phyloP scores from a whole-genome alignment of 1,140 invertebrate species.

The Hypsibius dujardini region DNA sequence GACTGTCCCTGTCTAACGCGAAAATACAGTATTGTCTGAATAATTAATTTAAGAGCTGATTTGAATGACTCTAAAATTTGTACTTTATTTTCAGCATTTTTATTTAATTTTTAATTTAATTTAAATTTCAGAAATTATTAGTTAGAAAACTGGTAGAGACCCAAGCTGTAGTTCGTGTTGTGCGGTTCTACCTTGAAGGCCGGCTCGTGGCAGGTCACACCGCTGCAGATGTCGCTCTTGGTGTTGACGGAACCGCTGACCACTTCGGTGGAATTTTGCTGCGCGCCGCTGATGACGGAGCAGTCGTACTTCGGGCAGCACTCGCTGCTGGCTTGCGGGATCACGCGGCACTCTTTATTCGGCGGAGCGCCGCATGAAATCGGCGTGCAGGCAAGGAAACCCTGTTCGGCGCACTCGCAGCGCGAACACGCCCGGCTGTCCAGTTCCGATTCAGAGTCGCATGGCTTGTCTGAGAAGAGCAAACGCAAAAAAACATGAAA shows the following conservation, averaged over 20 bases:
- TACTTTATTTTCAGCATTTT: too few relatives aligned
- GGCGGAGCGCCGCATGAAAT: background rate
- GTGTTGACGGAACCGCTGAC: background rate
- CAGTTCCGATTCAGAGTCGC: background rate
- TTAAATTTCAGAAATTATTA: too few relatives aligned
- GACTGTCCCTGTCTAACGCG: too few relatives aligned
- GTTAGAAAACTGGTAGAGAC: too few relatives aligned
- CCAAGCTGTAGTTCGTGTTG: too few relatives aligned
- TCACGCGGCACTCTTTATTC: background rate
- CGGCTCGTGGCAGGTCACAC: slow-evolving; percentile 6
- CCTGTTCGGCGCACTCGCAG: slow-evolving; percentile 15
- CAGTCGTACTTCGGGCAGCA: slow-evolving; percentile 16
- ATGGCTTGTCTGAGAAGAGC: slow-evolving; percentile 1
- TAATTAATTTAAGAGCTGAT: too few relatives aligned
- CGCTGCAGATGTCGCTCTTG: background rate
- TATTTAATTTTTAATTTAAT: too few relatives aligned
- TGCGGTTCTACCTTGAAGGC: background rate
- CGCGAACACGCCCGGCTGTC: slow-evolving; percentile 6
- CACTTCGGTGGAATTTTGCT: background rate
- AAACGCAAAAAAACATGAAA: background rate
- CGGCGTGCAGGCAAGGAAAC: slow-evolving; percentile 10
- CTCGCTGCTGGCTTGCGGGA: slow-evolving; percentile 4
- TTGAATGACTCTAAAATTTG: too few relatives aligned
- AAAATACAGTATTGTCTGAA: too few relatives aligned
- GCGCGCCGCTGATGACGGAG: background rate